Evolutionary conservation across 1,140 invertebrate genomes (phyloP), one percentile per base, ranked within the genome.

Genomic region (Lerema accius): DNA sequence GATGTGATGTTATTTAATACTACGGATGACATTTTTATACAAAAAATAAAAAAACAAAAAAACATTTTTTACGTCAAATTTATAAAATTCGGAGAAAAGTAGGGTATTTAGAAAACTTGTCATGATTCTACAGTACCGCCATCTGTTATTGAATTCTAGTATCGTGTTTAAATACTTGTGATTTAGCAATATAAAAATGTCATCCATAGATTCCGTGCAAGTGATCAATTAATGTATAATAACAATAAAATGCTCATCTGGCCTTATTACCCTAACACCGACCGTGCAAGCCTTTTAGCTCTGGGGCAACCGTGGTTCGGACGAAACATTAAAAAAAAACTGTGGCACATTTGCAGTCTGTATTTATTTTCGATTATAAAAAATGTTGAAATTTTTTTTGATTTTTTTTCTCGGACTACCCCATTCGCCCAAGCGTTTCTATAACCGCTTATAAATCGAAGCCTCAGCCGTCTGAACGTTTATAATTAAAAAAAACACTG

Each of bases 211-310:
- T 11, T 49, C 50, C 50, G 65, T 63, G 65, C 60, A 60, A 45
- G 64, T 71, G 50, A 69, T 65, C n/a, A 19, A 56, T 37, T 15
- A 17, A 59, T 40, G 48, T 61, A 42, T 13, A 62, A 56, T 64
- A 58, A 66, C 35, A 61, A 56, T 43, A 37, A 76, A 82, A 78
- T 78, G 79, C 76, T 72, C 63, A 59, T 65, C 78, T 82, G 79
- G 79, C 74, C 68, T 65, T 75, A 76, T 37, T 39, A 61, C 35
- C 39, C 19, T 64, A 63, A 69, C 60, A 50, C 35, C 65, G 50
- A 56, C 53, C 14, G 50, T 64, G 42, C 40, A 64, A 69, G 66
- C 49, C 55, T 59, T 32, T 40, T 26, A 43, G 35, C 15, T 32
- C 32, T 35, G 55, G 40, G 40, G 42, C 15, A 45, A 28, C 45